Evolutionary conservation across 2,797 vertebrate species (phyloP).

Genomic region (Microhierax caerulescens): DNA sequence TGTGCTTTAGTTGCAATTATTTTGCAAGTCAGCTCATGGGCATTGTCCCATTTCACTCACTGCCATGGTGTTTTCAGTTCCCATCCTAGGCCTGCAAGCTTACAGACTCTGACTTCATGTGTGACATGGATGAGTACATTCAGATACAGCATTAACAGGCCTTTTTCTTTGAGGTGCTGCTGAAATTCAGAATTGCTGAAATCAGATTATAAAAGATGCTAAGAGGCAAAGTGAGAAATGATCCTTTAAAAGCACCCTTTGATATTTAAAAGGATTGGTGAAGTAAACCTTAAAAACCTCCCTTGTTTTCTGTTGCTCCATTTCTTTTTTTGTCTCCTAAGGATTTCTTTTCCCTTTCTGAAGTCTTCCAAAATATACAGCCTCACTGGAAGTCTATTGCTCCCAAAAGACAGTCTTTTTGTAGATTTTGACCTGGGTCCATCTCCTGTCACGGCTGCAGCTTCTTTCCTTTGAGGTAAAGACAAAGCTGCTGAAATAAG

Average conservation of each 20-base stretch:
- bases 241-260: background rate
- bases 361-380: background rate
- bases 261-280: background rate
- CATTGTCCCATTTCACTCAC: background rate
- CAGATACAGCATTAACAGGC: background rate
- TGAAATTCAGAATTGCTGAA: background rate
- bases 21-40: background rate
- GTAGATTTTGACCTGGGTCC: background rate
- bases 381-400: background rate
- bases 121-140: background rate
- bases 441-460: background rate
- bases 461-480: slow-evolving; percentile 18
- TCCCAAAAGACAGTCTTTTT: background rate
- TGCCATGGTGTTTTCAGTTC: background rate
- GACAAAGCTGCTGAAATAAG: background rate
- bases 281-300: slow-evolving; percentile 8
- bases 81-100: background rate
- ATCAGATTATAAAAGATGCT: background rate
- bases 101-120: background rate
- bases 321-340: background rate
- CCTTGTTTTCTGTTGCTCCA: background rate
- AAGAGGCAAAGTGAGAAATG: background rate
- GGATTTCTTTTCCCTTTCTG: background rate
- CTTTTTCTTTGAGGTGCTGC: background rate
- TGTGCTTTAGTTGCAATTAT: background rate